These are phyloP conservation scores for Caenorhabditis latens DNA, from an alignment of 1,140 invertebrate species.

Conservation along the genomic window DNA sequence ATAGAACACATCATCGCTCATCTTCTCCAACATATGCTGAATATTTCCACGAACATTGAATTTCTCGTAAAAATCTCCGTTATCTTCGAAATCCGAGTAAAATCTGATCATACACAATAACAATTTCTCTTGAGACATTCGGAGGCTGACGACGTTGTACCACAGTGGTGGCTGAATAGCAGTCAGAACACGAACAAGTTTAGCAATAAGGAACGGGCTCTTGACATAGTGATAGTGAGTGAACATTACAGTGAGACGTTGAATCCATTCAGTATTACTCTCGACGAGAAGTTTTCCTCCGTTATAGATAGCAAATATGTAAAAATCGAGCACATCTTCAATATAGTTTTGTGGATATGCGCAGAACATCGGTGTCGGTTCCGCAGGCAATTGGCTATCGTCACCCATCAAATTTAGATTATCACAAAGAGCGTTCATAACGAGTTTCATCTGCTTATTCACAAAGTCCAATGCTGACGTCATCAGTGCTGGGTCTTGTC, in stretches of 20 bases:
- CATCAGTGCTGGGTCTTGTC: background rate
- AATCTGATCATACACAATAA: conserved; percentile 95
- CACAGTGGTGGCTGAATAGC: conserved; percentile 14
- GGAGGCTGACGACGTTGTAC: conserved; percentile 85
- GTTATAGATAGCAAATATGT: conserved; percentile 83
- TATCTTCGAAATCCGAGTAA: conserved; percentile 96
- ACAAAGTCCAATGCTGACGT: conserved; percentile 8
- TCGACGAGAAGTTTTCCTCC: conserved; percentile 19
- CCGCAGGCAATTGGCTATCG: conserved; percentile 80
- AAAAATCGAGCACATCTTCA: conserved; percentile 94
- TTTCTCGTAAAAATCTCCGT: conserved; percentile 98
- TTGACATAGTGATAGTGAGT: conserved; percentile 32
- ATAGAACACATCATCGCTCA: conserved; percentile 80
- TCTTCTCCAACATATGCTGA: conserved; percentile 89
- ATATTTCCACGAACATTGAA: conserved; percentile 98
- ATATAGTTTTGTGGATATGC: conserved; percentile 95
- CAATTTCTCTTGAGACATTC: conserved; percentile 86
- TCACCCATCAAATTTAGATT: conserved; percentile 43
- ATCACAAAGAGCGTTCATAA: background rate
- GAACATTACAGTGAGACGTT: background rate
- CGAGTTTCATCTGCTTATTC: conserved; percentile 18
- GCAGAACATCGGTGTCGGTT: conserved; percentile 85
- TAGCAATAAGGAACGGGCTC: conserved; percentile 24
- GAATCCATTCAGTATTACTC: conserved; percentile 1
- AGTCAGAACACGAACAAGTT: background rate